Evolutionary conservation across 2,888 invertebrate species (phyloP).

Genomic region (Cerceris ruficornis): DNA sequence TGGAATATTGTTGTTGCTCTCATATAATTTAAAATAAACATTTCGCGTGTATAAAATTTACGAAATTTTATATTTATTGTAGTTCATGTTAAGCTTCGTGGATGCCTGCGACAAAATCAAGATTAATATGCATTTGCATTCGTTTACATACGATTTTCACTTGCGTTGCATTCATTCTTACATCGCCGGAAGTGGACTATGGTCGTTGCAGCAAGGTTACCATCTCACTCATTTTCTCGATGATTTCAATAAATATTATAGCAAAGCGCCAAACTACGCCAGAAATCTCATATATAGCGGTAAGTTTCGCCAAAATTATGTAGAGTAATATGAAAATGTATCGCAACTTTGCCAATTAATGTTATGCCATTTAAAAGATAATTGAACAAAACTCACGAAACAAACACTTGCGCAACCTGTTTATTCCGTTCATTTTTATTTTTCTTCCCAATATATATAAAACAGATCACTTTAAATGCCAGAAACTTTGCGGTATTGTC

Average conservation of each 20-base stretch:
- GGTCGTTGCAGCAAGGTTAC: constrained; percentile 85
- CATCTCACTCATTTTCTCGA: constrained; percentile 88
- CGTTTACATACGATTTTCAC: constrained; percentile 91
- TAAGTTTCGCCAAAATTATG: constrained; percentile 70
- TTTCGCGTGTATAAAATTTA: background rate
- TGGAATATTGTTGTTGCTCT: background rate
- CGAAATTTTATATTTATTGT: constrained; percentile 18
- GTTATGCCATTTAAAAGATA: no score
- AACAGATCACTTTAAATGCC: no score
- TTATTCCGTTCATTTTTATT: no score
- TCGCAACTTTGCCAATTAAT: no score
- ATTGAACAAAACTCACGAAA: no score
- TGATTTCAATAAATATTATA: constrained; percentile 90
- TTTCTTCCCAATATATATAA: no score
- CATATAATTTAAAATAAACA: background rate
- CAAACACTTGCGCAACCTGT: no score
- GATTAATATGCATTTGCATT: constrained; percentile 88
- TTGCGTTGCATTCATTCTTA: constrained; percentile 87
- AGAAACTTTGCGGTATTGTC: no score
- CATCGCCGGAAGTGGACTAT: constrained; percentile 83
- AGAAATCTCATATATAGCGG: constrained; percentile 88
- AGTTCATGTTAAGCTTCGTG: constrained; percentile 86
- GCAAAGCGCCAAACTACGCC: constrained; percentile 89
- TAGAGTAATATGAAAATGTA: background rate
- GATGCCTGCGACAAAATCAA: constrained; percentile 88